Conservation (phyloP, 1,140 invertebrate species). For the Ylistrum balloti region DNA sequence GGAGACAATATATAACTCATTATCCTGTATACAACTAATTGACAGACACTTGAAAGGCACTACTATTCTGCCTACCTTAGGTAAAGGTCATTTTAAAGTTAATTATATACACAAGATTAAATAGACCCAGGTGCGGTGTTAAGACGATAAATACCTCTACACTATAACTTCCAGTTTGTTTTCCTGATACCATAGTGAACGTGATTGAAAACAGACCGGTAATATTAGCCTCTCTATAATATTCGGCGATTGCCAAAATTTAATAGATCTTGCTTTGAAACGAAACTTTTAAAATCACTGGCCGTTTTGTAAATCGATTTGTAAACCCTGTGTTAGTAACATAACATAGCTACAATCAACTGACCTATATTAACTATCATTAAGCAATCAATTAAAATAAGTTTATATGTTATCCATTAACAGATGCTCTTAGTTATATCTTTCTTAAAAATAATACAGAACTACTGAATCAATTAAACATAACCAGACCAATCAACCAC, state of each 20-base stretch:
- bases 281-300: no score
- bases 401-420: no score
- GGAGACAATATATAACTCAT: background rate
- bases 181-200: background rate
- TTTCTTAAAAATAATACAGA: no score
- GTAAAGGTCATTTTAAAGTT: background rate
- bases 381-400: no score
- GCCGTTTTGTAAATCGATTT: no score
- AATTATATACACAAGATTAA: background rate
- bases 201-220: background rate
- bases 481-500: no score
- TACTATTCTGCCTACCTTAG: background rate
- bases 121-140: conserved; percentile 11
- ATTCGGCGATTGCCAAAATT: background rate
- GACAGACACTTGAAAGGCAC: background rate
- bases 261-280: no score
- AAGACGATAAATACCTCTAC: background rate
- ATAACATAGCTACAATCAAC: no score
- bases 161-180: background rate
- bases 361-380: no score
- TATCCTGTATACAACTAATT: background rate
- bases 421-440: no score
- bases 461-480: no score
- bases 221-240: background rate
- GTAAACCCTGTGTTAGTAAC: no score